Evolutionary conservation across 2,888 invertebrate species (phyloP), one percentile per base, ranked within the genome.

Genomic region (Drosophila atripex): DNA sequence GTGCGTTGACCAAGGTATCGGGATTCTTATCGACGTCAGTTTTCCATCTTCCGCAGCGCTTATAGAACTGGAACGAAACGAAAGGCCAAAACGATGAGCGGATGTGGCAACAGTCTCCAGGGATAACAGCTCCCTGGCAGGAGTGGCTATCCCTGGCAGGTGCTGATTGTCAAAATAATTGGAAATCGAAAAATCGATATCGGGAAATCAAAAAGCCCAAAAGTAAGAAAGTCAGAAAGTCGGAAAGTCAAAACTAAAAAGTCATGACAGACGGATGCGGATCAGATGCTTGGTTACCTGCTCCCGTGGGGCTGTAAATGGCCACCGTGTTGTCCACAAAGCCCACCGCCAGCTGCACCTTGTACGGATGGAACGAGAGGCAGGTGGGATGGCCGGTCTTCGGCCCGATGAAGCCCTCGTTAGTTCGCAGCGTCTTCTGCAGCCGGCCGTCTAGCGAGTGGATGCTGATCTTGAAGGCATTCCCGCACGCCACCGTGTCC

Each of bases 331-430:
- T 95, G 92, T 98, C 98, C 85, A 95, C 94, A 71, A 96, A 95
- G 74, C 98, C 98, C 77, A 96, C 96, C 72, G 97, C 97, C 89
- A 98, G 92, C 72, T 95, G 94, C 79, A 96, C 94, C 89, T 96
- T 93, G 83, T 96, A 94, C 38, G 97, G 96, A 92, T 99, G 98
- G 93, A 98, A 98, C 76, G 95, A 95, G 85, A 98, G 93, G 90
- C 97, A 97, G 79, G 95, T 95, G 69, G 98, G 96, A 46, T 97
- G 95, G 16, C 97, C 97, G 82, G 97, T 96, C 89, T 97, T 94
- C 80, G 96, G 95, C 68, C 95, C 95, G 94, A 97, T 96, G 92
- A 98, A 98, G 57, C 98, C 97, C 90, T 98, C 98, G 91, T 98
- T 96, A 91, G 95, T 95, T 90, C 96, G 96, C 89, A 98, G 95